phyloP scores from a whole-genome alignment of 2,113 vertebrate genomes.

The Calypte anna region DNA sequence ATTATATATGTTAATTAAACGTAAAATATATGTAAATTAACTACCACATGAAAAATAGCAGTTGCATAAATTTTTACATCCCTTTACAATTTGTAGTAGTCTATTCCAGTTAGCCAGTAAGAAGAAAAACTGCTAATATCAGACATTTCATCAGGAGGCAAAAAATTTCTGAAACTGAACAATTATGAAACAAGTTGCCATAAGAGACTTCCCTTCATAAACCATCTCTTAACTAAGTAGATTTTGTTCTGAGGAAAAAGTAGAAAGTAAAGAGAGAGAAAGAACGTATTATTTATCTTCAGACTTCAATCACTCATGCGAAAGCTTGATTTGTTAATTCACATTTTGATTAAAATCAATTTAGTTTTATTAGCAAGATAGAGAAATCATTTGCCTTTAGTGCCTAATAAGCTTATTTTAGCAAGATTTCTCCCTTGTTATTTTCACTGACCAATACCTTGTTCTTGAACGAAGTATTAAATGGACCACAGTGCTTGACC shows the following conservation, averaged over 20 bases:
- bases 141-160: background rate
- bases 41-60: conserved; percentile 40
- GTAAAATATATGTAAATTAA: conserved; percentile 64
- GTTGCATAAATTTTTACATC: conserved; percentile 47
- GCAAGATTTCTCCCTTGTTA: background rate
- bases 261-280: background rate
- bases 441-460: background rate
- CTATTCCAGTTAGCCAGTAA: background rate
- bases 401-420: background rate
- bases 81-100: conserved; percentile 17
- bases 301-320: background rate
- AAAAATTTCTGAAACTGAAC: background rate
- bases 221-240: background rate
- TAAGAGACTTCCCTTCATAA: background rate
- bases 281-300: background rate
- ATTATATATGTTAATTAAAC: conserved; percentile 69
- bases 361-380: background rate
- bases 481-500: background rate
- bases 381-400: background rate
- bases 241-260: background rate
- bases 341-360: background rate
- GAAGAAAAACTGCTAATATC: conserved; percentile 23
- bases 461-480: background rate
- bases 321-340: background rate
- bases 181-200: background rate